These are phyloP conservation scores for Drosophila lini DNA, from an alignment of 1,140 invertebrate species.

Conservation along the genomic window DNA sequence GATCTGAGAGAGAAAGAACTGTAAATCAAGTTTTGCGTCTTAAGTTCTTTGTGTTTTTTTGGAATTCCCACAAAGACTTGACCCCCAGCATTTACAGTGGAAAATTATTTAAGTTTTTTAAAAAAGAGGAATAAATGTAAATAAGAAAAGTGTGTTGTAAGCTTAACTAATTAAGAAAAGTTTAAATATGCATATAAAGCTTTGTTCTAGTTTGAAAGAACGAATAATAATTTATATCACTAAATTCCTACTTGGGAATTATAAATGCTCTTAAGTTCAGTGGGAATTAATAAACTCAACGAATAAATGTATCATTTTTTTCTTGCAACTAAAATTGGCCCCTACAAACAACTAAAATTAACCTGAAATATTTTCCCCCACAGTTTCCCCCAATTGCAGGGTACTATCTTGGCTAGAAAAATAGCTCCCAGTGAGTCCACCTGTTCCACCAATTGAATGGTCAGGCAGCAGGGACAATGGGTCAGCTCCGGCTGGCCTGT, in stretches of 20 bases:
- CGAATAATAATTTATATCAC: background rate
- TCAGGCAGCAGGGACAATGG: slow-evolving; percentile 39
- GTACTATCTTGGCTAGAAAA: background rate
- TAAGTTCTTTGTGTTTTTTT: background rate
- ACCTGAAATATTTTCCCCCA: background rate
- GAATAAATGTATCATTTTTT: background rate
- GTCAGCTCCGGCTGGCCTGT: slow-evolving; percentile 38
- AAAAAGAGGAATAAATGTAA: background rate
- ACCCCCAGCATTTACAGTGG: background rate
- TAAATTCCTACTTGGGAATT: background rate
- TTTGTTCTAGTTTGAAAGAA: background rate
- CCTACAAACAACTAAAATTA: background rate
- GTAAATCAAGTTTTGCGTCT: background rate
- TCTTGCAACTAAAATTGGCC: background rate
- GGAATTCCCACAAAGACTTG: slow-evolving; percentile 1
- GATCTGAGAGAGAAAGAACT: background rate
- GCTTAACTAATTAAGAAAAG: background rate
- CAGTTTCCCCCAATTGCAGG: background rate
- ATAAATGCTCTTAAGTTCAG: background rate
- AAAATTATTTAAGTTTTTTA: background rate
- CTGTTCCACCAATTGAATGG: slow-evolving; percentile 48
- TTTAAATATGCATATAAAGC: too few species aligned
- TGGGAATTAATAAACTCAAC: too few species aligned
- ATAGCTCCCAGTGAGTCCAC: slow-evolving; percentile 24
- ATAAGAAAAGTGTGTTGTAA: background rate